Evolutionary conservation across 1,140 invertebrate species (phyloP).

Genomic region (Drosophila mauritiana): DNA sequence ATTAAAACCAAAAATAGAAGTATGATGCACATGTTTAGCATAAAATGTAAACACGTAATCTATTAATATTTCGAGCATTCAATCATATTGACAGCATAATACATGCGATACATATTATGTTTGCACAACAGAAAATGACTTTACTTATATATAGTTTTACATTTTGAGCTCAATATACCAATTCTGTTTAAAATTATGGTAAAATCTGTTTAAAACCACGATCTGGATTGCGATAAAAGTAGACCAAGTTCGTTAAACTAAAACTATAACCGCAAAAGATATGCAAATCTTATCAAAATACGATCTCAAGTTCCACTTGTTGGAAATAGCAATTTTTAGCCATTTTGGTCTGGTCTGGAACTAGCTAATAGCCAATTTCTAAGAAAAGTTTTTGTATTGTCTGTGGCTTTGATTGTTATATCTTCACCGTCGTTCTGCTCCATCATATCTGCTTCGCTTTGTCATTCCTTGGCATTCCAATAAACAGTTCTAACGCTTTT

Average conservation of each 20-base stretch:
- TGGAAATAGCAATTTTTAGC: not conserved
- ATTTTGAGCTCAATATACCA: not conserved
- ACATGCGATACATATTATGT: too few relatives aligned
- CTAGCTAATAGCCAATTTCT: constrained; percentile 39
- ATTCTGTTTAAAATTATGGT: too few relatives aligned
- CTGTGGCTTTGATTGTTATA: constrained; percentile 29
- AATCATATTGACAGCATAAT: too few relatives aligned
- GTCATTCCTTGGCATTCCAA: constrained; percentile 44
- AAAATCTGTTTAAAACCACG: too few relatives aligned
- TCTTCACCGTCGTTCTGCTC: constrained; percentile 16
- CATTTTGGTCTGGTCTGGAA: not conserved
- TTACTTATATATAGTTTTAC: too few relatives aligned
- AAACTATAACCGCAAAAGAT: not conserved
- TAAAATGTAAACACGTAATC: too few relatives aligned
- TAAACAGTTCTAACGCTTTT: constrained; percentile 42
- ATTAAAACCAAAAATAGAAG: too few relatives aligned
- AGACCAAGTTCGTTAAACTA: constrained; percentile 5
- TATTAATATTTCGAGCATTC: too few relatives aligned
- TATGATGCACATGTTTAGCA: too few relatives aligned
- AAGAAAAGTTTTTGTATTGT: constrained; percentile 24
- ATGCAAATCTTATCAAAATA: not conserved
- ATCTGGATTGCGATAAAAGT: not conserved
- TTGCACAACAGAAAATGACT: not conserved
- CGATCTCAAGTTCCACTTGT: not conserved
- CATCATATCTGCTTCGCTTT: constrained; percentile 36